Evolutionary conservation across 2,888 invertebrate genomes (phyloP), one percentile per base, ranked within the genome.

Genomic region (Melieria crassipennis): DNA sequence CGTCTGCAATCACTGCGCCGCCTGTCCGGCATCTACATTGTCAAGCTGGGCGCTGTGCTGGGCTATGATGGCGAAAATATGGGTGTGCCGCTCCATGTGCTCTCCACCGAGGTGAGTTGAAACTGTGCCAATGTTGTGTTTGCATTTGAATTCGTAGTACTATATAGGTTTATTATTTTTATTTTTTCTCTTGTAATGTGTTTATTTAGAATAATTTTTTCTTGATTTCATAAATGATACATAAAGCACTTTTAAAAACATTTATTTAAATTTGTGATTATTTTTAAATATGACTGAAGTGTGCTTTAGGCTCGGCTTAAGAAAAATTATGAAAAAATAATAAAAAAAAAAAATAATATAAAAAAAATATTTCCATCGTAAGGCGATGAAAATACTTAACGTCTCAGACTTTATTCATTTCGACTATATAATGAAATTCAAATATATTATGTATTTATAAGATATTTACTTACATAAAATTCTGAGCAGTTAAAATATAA

Each of bases 1-100:
- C 91, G 94, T 65, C 88, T 97, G 72, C 93, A 94, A 84, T 93
- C 94, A 5, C 89, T 97, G 71, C 92, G 94, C 81, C 91, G 94
- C 83, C 89, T 97, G 76, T 94, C 94, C 48, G 92, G 92, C 74
- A 92, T 94, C 81, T 95, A 96, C 86, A 92, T 94, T 57, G 89
- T 94, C 72, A 94, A 94, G 87, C 88, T 95, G 77, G 94, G 93
- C 74, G 91, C 93, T 0, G 93, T 93, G 1, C 89, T 95, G 5
- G 93, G 94, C 71, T 87, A 90, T 73, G 90, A 91, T 78, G 90
- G 92, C n/a, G 89, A 89, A 72, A 91, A 91, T 73, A 83, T 88
- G 56, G 88, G 88, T 73, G 88, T 89, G 52, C 87, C 88, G 3
- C 80, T 89, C 69, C 89, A 89, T 78, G 85, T 88, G 82, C 85